Conservation (phyloP, 1,140 invertebrate species). For the Lordiphosa clarofinis region DNA sequence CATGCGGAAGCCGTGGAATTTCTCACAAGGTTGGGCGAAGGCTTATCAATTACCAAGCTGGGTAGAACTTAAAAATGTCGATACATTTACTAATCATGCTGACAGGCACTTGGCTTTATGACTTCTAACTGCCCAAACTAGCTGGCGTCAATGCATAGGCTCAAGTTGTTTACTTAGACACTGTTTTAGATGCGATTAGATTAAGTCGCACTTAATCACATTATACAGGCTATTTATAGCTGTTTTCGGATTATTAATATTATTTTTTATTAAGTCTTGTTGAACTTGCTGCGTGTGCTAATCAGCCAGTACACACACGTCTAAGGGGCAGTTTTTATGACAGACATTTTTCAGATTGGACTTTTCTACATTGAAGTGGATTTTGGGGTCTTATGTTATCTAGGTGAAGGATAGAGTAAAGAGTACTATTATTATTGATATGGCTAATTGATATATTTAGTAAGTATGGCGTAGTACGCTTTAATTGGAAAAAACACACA, state of each 20-base stretch:
- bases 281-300: too few relatives aligned
- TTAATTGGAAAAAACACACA: background rate
- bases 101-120: conserved; percentile 31
- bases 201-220: conserved; percentile 28
- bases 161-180: conserved; percentile 70
- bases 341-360: conserved; percentile 15
- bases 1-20: conserved; percentile 42
- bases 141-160: conserved; percentile 16
- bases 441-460: conserved; percentile 16
- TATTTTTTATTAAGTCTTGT: conserved; percentile 5
- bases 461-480: conserved; percentile 14
- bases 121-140: conserved; percentile 34
- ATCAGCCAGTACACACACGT: too few relatives aligned
- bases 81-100: conserved; percentile 4
- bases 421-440: conserved; percentile 41
- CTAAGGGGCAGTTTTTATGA: conserved; percentile 2
- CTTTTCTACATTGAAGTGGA: conserved; percentile 21
- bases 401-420: conserved; percentile 20
- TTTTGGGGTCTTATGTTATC: conserved; percentile 43
- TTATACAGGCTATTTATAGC: conserved; percentile 67
- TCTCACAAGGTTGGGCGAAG: conserved; percentile 22
- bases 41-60: conserved; percentile 28
- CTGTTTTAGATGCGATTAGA: conserved; percentile 64
- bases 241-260: conserved; percentile 65
- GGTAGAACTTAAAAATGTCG: too few relatives aligned